Evolutionary conservation across 2,113 vertebrate genomes (phyloP).

Genomic region (Irena cyanogastra): DNA sequence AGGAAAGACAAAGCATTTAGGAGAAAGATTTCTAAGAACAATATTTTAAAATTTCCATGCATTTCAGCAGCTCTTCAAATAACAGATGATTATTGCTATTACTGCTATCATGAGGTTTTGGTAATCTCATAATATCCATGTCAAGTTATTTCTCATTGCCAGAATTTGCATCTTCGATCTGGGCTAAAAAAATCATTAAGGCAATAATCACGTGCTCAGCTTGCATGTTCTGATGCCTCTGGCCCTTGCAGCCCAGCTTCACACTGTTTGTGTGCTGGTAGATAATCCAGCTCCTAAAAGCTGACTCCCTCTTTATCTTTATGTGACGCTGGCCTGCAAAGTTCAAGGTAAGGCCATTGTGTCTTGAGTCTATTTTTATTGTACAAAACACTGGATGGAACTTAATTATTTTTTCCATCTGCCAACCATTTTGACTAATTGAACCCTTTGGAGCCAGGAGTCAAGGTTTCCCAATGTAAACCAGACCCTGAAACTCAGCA

Average conservation of each 20-base stretch:
- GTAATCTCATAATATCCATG: constrained; percentile 3
- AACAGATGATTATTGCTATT: constrained; percentile 15
- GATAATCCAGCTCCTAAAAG: constrained; percentile 28
- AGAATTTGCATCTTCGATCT: background rate
- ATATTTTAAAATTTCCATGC: constrained; percentile 3
- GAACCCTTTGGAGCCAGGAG: constrained; percentile 59
- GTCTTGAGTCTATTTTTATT: constrained; percentile 58
- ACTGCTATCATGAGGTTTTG: background rate
- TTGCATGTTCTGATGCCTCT: background rate
- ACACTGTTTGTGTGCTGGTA: background rate
- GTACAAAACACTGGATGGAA: constrained; percentile 48
- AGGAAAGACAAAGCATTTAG: background rate
- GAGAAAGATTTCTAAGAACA: constrained; percentile 22
- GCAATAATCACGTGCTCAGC: background rate
- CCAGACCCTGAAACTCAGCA: background rate
- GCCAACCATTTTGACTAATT: constrained; percentile 67
- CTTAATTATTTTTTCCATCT: constrained; percentile 65
- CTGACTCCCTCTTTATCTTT: constrained; percentile 46
- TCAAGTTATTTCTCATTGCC: background rate
- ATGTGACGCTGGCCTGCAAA: constrained; percentile 36
- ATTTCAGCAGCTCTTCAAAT: constrained; percentile 28
- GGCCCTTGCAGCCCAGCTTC: background rate
- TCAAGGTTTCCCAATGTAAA: constrained; percentile 62
- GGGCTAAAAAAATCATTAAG: background rate
- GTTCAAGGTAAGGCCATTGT: constrained; percentile 64